Percentiles rank a stretch among this genome's conserved stretches.
Conservation (phyloP, 2,888 invertebrate species). For the Drosophila borborema region DNA sequence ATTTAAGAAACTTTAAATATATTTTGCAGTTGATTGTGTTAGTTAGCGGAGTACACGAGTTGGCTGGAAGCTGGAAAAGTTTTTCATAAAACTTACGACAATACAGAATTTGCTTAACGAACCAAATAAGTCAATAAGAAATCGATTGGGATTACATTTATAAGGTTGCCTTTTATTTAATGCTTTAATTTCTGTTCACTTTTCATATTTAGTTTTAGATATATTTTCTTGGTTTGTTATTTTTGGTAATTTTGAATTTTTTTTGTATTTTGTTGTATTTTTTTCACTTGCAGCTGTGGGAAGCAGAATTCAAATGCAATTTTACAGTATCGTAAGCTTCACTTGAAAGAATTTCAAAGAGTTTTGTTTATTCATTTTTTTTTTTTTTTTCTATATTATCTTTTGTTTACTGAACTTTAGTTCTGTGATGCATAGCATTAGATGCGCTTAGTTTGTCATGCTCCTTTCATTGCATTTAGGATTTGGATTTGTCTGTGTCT, state of each 20-base stretch:
- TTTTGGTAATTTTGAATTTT: constrained; percentile 25
- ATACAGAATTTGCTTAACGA: constrained; percentile 4
- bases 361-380: constrained; percentile 32
- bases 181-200: constrained; percentile 59
- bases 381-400: constrained; percentile 32
- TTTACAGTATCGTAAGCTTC: constrained; percentile 71
- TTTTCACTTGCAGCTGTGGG: constrained; percentile 46
- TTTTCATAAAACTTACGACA: constrained; percentile 8
- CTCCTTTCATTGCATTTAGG: constrained; percentile 44
- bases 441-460: constrained; percentile 75
- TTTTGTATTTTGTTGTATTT: constrained; percentile 34
- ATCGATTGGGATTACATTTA: constrained; percentile 59
- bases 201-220: constrained; percentile 16
- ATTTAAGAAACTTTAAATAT: constrained; percentile 13
- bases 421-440: constrained; percentile 66
- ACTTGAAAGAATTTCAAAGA: constrained; percentile 51
- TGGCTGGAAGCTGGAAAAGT: constrained; percentile 8
- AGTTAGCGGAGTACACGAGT: background rate
- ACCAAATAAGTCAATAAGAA: constrained; percentile 25
- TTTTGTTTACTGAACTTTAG: constrained; percentile 63
- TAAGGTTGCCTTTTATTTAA: constrained; percentile 74
- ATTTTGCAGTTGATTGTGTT: background rate
- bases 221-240: constrained; percentile 12
- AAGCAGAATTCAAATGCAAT: constrained; percentile 70
- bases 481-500: constrained; percentile 20